phyloP scores from a whole-genome alignment of 2,888 invertebrate species.

The Arenicola marina region DNA sequence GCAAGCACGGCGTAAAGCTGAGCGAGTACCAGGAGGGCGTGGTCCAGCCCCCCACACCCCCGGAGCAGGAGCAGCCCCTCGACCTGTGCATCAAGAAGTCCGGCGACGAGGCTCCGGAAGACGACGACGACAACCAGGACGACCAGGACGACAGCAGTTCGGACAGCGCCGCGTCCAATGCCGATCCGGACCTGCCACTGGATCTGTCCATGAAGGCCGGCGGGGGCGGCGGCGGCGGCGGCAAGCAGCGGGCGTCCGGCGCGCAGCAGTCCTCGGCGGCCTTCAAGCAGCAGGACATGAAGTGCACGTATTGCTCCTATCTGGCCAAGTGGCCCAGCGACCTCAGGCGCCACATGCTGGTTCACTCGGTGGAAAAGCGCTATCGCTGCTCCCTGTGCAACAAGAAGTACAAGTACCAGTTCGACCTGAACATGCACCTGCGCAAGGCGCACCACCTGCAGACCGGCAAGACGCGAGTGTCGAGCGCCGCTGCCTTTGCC shows the following conservation, averaged over 20 bases:
- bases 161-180: neutral
- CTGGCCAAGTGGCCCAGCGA: conserved; percentile 60
- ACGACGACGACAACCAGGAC: neutral
- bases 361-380: conserved; percentile 56
- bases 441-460: conserved; percentile 19
- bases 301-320: conserved; percentile 59
- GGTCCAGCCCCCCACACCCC: neutral
- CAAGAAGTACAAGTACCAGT: conserved; percentile 75
- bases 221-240: neutral
- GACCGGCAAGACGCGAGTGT: conserved; percentile 17
- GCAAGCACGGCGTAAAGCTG: conserved; percentile 48
- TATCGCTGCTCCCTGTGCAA: conserved; percentile 67
- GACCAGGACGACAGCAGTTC: neutral
- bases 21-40: conserved; percentile 30
- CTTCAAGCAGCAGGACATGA: conserved; percentile 21
- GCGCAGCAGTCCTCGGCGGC: neutral
- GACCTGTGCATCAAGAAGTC: conserved; percentile 18
- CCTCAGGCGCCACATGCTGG: conserved; percentile 54
- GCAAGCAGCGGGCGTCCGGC: too few relatives aligned
- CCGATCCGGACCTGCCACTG: conserved; percentile 21
- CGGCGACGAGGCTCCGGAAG: neutral
- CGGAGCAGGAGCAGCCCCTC: conserved; percentile 25
- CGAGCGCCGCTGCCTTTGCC: conserved; percentile 1
- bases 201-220: conserved; percentile 25
- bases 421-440: conserved; percentile 46